Evolutionary conservation across 2,113 vertebrate genomes (phyloP).

Genomic region (Chionodraco myersi): DNA sequence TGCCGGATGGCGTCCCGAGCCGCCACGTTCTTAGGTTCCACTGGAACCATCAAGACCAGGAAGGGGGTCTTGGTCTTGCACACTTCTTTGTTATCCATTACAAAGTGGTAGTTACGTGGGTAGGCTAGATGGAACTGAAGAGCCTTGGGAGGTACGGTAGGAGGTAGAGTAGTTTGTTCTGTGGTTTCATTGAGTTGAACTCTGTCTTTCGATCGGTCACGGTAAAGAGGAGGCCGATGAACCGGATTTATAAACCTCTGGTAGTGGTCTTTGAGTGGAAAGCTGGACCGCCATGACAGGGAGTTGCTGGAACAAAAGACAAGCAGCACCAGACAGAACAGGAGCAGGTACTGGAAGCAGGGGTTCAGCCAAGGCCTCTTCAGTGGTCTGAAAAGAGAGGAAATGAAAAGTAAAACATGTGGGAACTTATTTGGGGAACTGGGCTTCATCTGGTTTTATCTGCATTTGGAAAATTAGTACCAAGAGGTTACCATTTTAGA

Average conservation of each 20-base stretch:
- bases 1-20: slow-evolving; percentile 76
- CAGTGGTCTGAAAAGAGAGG: slow-evolving; percentile 21
- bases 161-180: neutral
- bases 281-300: neutral
- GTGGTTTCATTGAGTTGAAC: neutral
- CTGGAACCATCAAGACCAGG: slow-evolving; percentile 84
- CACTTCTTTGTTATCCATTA: slow-evolving; percentile 75
- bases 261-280: neutral
- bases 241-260: neutral
- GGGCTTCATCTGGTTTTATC: neutral
- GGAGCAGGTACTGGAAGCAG: slow-evolving; percentile 48
- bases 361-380: neutral
- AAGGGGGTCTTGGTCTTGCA: slow-evolving; percentile 75
- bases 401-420: slow-evolving; percentile 7
- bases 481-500: neutral
- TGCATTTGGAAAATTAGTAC: neutral
- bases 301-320: neutral
- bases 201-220: neutral
- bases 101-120: slow-evolving; percentile 78
- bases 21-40: slow-evolving; percentile 47
- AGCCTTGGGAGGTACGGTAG: neutral
- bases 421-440: neutral
- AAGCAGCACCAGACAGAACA: neutral
- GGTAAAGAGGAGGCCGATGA: neutral
- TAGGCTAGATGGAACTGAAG: slow-evolving; percentile 60